phyloP scores from a whole-genome alignment of 2,888 invertebrate genomes.

The Chymomyza caudatula region DNA sequence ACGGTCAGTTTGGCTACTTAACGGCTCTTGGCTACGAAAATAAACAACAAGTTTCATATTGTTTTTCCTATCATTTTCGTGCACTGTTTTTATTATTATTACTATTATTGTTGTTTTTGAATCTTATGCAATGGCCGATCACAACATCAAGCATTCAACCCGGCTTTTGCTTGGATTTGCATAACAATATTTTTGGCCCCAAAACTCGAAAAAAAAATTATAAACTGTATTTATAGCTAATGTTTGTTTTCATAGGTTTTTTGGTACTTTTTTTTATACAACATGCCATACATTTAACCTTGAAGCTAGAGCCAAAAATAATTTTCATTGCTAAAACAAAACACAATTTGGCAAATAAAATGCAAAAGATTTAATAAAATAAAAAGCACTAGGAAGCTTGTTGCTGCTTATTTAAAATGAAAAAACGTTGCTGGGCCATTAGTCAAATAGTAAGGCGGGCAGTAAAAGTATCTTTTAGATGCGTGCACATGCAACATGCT shows the following conservation, averaged over 20 bases:
- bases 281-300: slow-evolving; percentile 1
- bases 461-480: slow-evolving; percentile 71
- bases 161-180: slow-evolving; percentile 34
- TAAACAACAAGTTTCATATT: slow-evolving; percentile 35
- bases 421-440: slow-evolving; percentile 58
- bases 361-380: slow-evolving; percentile 38
- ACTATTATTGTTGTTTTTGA: slow-evolving; percentile 16
- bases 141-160: slow-evolving; percentile 2
- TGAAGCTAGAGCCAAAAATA: slow-evolving; percentile 30
- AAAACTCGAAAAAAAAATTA: not conserved
- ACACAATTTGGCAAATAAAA: slow-evolving; percentile 3
- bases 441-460: slow-evolving; percentile 63
- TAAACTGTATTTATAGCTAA: not conserved
- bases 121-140: slow-evolving; percentile 44
- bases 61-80: slow-evolving; percentile 8
- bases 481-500: slow-evolving; percentile 2
- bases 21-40: slow-evolving; percentile 65
- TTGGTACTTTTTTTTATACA: not conserved
- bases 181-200: slow-evolving; percentile 24
- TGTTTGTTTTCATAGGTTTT: not conserved
- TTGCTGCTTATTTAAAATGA: slow-evolving; percentile 57
- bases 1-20: slow-evolving; percentile 74
- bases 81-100: slow-evolving; percentile 46
- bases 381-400: slow-evolving; percentile 7
- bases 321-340: slow-evolving; percentile 5